phyloP scores from a whole-genome alignment of 92 coral and sea anemone genomes.

The Siderastrea radians region DNA sequence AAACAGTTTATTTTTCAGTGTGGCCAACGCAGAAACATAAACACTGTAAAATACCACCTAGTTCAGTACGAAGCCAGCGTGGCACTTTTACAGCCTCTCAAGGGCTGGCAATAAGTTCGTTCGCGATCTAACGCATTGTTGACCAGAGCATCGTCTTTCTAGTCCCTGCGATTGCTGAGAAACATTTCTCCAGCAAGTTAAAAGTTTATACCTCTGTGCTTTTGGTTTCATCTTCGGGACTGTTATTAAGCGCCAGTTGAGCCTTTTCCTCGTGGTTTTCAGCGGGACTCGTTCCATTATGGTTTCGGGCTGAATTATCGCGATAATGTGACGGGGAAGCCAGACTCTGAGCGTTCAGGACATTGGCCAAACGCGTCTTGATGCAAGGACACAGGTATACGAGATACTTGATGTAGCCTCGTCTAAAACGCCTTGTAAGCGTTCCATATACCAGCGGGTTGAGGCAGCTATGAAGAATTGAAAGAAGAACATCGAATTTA shows the following conservation, averaged over 20 bases:
- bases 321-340: background rate
- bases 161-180: background rate
- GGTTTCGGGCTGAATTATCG: background rate
- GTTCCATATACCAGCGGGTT: conserved; percentile 95
- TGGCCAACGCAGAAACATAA: too few relatives aligned
- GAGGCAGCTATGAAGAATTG: conserved; percentile 90
- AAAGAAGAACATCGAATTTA: conserved; percentile 75
- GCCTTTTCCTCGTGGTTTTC: conserved; percentile 3
- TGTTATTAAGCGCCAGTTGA: background rate
- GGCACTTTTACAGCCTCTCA: too few relatives aligned
- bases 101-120: too few relatives aligned
- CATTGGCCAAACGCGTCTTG: conserved; percentile 6
- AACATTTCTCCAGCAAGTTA: background rate
- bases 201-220: conserved; percentile 20
- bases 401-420: conserved; percentile 79
- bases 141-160: too few relatives aligned
- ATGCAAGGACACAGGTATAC: conserved; percentile 78
- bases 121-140: too few relatives aligned
- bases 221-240: conserved; percentile 16
- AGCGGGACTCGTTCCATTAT: background rate
- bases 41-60: too few relatives aligned
- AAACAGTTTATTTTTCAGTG: too few relatives aligned
- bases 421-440: conserved; percentile 78
- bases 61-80: too few relatives aligned
- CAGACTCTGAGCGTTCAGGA: background rate